These are phyloP conservation scores for Gorsachius goisagi DNA, from an alignment of 2,113 vertebrate genomes.

Conservation along the genomic window DNA sequence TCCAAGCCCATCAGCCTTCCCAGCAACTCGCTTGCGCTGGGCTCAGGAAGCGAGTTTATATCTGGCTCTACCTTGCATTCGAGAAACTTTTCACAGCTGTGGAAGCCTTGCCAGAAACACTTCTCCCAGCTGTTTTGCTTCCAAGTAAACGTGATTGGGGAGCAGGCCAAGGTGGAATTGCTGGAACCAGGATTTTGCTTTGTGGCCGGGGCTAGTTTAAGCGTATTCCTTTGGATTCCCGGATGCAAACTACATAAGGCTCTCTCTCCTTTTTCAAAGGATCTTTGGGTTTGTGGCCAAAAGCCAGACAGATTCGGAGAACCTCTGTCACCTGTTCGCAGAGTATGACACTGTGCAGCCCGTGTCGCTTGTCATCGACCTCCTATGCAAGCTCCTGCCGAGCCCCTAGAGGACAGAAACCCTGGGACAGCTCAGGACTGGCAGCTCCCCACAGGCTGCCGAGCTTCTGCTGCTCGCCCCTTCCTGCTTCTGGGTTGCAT, in stretches of 20 bases:
- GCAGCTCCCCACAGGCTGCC: background rate
- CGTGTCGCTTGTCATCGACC: slow-evolving; percentile 65
- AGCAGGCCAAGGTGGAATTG: slow-evolving; percentile 1
- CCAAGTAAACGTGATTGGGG: slow-evolving; percentile 51
- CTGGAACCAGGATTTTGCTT: background rate
- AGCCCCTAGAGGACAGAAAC: slow-evolving; percentile 4
- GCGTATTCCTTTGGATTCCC: background rate
- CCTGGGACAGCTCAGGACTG: background rate
- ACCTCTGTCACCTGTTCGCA: slow-evolving; percentile 89
- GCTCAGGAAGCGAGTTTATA: background rate
- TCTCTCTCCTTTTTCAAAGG: slow-evolving; percentile 64
- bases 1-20: background rate
- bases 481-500: background rate
- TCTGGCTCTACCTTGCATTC: slow-evolving; percentile 36
- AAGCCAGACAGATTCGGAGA: slow-evolving; percentile 79
- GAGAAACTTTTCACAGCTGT: slow-evolving; percentile 7
- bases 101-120: slow-evolving; percentile 31
- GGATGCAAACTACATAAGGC: background rate
- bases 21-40: background rate
- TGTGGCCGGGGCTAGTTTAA: background rate
- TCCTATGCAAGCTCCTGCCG: slow-evolving; percentile 72
- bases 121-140: slow-evolving; percentile 11
- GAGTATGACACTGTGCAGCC: slow-evolving; percentile 82
- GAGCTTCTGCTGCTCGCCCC: background rate
- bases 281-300: slow-evolving; percentile 92